Evolutionary conservation across 92 coral and sea anemone genomes (phyloP), one percentile per base, ranked within the genome.

Genomic region (Phenganax marumi): DNA sequence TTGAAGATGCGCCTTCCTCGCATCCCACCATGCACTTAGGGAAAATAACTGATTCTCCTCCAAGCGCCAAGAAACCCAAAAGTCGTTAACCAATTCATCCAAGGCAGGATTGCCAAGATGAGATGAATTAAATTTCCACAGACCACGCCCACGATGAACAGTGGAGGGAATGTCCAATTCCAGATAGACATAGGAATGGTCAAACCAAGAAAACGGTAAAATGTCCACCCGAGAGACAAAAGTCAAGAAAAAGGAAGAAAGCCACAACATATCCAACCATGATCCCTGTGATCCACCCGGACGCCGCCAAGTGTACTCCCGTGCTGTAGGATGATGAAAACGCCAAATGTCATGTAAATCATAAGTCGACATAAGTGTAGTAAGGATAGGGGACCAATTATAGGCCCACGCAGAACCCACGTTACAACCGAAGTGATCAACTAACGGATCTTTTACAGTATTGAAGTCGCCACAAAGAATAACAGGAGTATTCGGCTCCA

Each of bases 121-220:
- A 14, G 90, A 70, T 8, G 74, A 65, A 33, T 91, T 91, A 16
- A 88, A 66, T 48, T 91, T 91, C 93, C 93, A 91, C 0, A 12
- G 4, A 0, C 91, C 85, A 0, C 74, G 77, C 3, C 87, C 90
- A 10, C 83, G 81, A 0, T 64, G 9, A 4, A 76, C 57, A 12
- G 16, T 22, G 5, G 49, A 58, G 13, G 86, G 88, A 9, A 88
- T 16, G 23, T 39, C 8, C 2, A 85, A 53, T 8, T 2, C 60
- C 54, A 85, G 18, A 43, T 24, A 61, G 12, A 89, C 84, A 14
- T 75, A 71, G 0, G 61, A 55, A 52, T 88, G 86, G 52, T 88
- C 91, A 12, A 86, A 88, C 18, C 74, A 79, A 17, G 77, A 76
- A 12, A 68, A 85, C 7, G 87, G 86, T 16, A 80, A 50, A 22